Base-by-base conservation (phyloP, 2,797 vertebrate genomes). In the Macropus fuliginosus region DNA sequence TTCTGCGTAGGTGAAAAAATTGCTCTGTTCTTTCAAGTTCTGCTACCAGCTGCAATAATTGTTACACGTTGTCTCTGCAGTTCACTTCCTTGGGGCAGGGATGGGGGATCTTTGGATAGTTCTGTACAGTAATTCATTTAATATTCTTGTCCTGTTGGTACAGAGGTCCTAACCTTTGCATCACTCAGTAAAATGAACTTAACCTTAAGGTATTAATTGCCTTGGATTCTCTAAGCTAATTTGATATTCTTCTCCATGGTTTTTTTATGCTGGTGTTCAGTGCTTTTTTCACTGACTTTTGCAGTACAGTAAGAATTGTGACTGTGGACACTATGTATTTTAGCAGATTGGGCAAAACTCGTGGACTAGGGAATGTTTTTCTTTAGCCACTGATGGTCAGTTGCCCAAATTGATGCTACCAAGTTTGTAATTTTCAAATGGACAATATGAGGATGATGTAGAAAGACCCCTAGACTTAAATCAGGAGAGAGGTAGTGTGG, bases 111-210 rank as follows among this genome's bases (percentile, higher is more conserved):
- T 16, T 55, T 90, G 11, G 16, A 50, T n/a, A 31, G 21, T 57
- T 92, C 52, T 10, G 21, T 90, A 28, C 31, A 56, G 34, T 54
- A 54, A 14, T 89, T 74, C 29, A 18, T n/a, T 2, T 34, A 40
- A 54, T 40, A 81, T 27, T 50, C 66, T 55, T 91, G 18, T 34
- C 54, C 92, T 81, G 21, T 87, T 87, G 74, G 21, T 3, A 40
- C 81, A 27, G 56, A 91, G 91, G 27, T 40, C 6, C 56, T 56
- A 91, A 74, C 54, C 27, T 95, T 87, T 54, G 46, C 54, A 31
- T 81, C n/a, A 29, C 91, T 91, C 56, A 91, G 56, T 54, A 52
- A 93, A 40, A 93, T 40, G 66, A 94, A 57, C 28, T 46, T 94
- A 91, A 93, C 31, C 24, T 93, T 57, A 56, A 66, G 27, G 40